phyloP scores from a whole-genome alignment of 2,888 invertebrate genomes.

The Apodemia hepburni region DNA sequence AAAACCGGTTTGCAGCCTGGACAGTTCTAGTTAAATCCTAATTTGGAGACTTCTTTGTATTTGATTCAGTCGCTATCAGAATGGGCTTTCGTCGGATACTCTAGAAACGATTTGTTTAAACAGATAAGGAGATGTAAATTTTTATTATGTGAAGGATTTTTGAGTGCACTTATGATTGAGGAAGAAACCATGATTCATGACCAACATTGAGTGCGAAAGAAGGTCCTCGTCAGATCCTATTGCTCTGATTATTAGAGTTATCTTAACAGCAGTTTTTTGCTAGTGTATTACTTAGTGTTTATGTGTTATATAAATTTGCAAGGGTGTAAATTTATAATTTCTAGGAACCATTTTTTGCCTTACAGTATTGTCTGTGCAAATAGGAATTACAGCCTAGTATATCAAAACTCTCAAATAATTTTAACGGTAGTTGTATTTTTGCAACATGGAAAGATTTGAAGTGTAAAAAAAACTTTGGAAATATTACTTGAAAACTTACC shows the following conservation, averaged over 20 bases:
- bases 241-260: not conserved
- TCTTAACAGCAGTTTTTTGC: too few species aligned
- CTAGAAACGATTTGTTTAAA: not conserved
- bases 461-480: too few species aligned
- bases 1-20: slow-evolving; percentile 60
- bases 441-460: too few species aligned
- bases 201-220: not conserved
- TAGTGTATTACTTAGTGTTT: too few species aligned
- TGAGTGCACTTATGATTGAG: not conserved
- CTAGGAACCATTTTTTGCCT: too few species aligned
- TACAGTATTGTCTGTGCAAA: too few species aligned
- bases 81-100: not conserved
- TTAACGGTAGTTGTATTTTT: too few species aligned
- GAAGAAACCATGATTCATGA: not conserved
- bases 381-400: too few species aligned
- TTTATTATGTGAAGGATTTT: not conserved
- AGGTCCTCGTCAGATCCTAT: not conserved
- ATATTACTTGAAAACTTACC: slow-evolving; percentile 84
- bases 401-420: too few species aligned
- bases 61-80: slow-evolving; percentile 40
- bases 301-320: too few species aligned
- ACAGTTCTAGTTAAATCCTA: slow-evolving; percentile 54
- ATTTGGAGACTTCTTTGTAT: slow-evolving; percentile 41
- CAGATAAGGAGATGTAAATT: not conserved
- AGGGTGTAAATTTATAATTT: too few species aligned